Evolutionary conservation across 2,113 vertebrate genomes (phyloP).

Genomic region (Muntiacus reevesi): DNA sequence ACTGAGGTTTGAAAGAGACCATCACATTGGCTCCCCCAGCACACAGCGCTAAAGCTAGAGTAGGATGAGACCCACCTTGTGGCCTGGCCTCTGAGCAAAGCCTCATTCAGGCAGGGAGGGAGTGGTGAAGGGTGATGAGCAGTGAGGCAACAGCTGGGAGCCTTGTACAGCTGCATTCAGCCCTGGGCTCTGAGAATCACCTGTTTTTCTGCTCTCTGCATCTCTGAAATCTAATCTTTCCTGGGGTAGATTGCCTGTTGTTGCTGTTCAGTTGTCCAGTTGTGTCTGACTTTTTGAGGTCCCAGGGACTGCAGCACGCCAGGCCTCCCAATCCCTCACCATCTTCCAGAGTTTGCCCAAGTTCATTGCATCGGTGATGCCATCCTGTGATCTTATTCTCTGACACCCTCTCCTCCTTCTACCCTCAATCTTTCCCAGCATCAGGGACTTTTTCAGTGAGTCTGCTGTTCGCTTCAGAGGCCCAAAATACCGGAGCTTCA

Average conservation of each 20-base stretch:
- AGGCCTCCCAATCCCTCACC: neutral
- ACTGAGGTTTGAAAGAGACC: neutral
- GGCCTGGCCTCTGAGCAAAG: neutral
- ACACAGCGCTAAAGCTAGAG: neutral
- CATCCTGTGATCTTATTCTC: neutral
- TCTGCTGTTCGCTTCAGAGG: neutral
- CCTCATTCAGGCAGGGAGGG: rapidly evolving
- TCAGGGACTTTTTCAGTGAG: neutral
- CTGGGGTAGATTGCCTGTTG: neutral
- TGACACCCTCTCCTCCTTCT: neutral
- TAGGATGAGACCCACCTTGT: too few relatives aligned
- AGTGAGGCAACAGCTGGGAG: neutral
- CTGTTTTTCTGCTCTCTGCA: neutral
- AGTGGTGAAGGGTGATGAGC: too few relatives aligned
- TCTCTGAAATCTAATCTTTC: neutral
- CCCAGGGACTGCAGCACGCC: neutral
- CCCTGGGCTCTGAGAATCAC: too few relatives aligned
- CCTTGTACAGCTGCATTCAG: too few relatives aligned
- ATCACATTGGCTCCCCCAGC: neutral
- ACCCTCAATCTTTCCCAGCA: neutral
- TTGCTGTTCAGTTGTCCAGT: neutral
- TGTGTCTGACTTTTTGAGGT: neutral
- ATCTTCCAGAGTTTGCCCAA: neutral
- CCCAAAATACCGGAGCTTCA: neutral
- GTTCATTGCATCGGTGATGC: neutral